Evolutionary conservation across 2,888 invertebrate species (phyloP).

Genomic region (Timema podura): DNA sequence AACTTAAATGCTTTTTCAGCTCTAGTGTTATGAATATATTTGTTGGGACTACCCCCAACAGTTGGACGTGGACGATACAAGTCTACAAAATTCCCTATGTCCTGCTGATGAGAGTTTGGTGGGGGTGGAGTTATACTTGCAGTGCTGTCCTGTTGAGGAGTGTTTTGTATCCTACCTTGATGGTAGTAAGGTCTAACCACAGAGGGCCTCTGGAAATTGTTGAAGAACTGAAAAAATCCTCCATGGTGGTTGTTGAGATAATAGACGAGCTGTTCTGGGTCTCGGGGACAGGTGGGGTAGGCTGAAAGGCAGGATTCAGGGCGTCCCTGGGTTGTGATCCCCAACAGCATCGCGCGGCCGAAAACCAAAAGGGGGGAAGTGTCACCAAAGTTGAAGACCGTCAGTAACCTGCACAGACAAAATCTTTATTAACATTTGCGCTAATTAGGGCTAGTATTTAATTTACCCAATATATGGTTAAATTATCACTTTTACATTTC

Average conservation of each 20-base stretch:
- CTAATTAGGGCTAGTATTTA: no score
- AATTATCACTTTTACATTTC: no score
- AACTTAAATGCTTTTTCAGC: conserved; percentile 12
- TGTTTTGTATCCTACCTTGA: conserved; percentile 15
- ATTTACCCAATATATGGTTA: no score
- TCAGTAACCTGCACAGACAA: conserved; percentile 51
- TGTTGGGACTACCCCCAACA: no score
- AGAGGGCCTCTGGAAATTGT: conserved; percentile 39
- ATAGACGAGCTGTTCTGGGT: conserved; percentile 65
- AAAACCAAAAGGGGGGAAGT: conserved; percentile 67
- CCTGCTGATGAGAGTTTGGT: conserved; percentile 12
- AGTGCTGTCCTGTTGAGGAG: background rate
- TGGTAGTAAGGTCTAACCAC: conserved; percentile 10
- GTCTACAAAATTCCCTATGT: background rate
- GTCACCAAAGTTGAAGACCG: conserved; percentile 51
- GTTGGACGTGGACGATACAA: no score
- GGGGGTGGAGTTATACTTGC: background rate
- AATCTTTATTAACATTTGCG: no score
- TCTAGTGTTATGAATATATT: background rate
- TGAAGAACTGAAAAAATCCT: conserved; percentile 78
- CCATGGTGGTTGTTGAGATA: conserved; percentile 84
- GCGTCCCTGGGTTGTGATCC: conserved; percentile 63
- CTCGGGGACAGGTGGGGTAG: conserved; percentile 69
- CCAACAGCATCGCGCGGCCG: conserved; percentile 70
- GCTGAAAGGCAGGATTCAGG: conserved; percentile 57